These are phyloP conservation scores for Etheostoma nigrum DNA, from an alignment of 2,797 vertebrate genomes.

Conservation along the genomic window DNA sequence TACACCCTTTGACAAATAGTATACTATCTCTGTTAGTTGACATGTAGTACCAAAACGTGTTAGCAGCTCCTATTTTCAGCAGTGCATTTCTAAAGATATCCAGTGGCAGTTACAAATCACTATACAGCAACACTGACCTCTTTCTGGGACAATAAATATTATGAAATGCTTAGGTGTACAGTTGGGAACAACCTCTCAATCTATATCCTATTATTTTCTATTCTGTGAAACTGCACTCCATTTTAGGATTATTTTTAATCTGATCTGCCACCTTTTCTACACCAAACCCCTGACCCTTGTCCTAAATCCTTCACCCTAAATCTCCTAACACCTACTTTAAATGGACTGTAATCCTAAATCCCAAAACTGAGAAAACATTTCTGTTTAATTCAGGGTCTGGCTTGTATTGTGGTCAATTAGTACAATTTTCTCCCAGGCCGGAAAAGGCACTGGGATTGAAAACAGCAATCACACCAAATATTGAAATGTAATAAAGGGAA, in stretches of 20 bases:
- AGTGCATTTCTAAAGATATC: constrained; percentile 12
- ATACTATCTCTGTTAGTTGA: neutral
- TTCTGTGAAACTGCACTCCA: constrained; percentile 38
- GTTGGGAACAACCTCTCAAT: constrained; percentile 28
- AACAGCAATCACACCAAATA: constrained; percentile 14
- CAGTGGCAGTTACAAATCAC: neutral
- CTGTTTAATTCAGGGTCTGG: constrained; percentile 8
- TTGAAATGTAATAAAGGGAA: constrained; percentile 1
- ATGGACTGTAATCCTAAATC: constrained; percentile 52
- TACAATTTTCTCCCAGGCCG: constrained; percentile 10
- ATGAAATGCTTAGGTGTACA: constrained; percentile 26
- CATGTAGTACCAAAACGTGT: neutral
- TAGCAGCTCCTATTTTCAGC: constrained; percentile 8
- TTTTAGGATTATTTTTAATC: constrained; percentile 78
- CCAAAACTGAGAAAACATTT: constrained; percentile 40
- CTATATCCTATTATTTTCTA: constrained; percentile 37
- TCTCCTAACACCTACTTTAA: constrained; percentile 63
- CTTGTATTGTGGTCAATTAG: constrained; percentile 12
- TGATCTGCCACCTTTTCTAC: constrained; percentile 60
- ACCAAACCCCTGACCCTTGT: constrained; percentile 61
- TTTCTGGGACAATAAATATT: constrained; percentile 40
- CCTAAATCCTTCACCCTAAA: constrained; percentile 65
- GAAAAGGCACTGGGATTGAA: constrained; percentile 6
- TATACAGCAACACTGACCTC: constrained; percentile 18
- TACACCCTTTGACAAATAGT: neutral